Evolutionary conservation across 1,140 invertebrate species (phyloP), one percentile per base, ranked within the genome.

Genomic region (Latrodectus geometricus): DNA sequence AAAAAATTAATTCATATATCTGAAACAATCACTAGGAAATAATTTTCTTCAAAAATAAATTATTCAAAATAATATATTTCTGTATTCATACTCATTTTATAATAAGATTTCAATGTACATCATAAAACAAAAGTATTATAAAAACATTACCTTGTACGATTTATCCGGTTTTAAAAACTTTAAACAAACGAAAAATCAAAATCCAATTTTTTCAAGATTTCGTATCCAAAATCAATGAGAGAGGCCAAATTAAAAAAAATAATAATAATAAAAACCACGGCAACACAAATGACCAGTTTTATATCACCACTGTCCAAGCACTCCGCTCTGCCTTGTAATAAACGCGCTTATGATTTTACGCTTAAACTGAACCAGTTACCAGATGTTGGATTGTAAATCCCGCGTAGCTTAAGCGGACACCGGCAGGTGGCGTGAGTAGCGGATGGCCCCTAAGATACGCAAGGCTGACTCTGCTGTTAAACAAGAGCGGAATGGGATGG

Each of bases 381-480:
- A 61, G 17, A 61, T 17, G 54, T 73, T 9, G 14, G 66, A 83
- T 72, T 83, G 80, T 83, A 68, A 72, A 72, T 72, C 80, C 20
- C 80, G 80, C 70, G 52, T n/a, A 83, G 70, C 80, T 83, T 74
- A 48, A 21, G 52, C 70, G 80, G 70, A 61, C 35, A 9, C 52
- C 80, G n/a, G 52, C 54, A 83, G 80, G 80, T 73, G 80, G 80
- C 80, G 80, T 52, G 8, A 14, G 23, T 23, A 8, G 54, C 54
- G 17, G 12, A 48, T 4, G 78, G 48, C 54, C 54, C 54, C 54
- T 61, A 14, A 14, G 80, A 74, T 83, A 23, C 54, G 70, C 70
- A 48, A 50, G 70, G 20, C n/a, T 61, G 70, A 61, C 14, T 50
- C 69, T 35, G 35, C 35, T 35, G 35, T 5, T 35, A 35, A 35